A percentile compares a stretch with the other conserved stretches of the same genome.
Evolutionary conservation across 2,888 invertebrate species (phyloP).

Genomic region (Saturnia pavonia): DNA sequence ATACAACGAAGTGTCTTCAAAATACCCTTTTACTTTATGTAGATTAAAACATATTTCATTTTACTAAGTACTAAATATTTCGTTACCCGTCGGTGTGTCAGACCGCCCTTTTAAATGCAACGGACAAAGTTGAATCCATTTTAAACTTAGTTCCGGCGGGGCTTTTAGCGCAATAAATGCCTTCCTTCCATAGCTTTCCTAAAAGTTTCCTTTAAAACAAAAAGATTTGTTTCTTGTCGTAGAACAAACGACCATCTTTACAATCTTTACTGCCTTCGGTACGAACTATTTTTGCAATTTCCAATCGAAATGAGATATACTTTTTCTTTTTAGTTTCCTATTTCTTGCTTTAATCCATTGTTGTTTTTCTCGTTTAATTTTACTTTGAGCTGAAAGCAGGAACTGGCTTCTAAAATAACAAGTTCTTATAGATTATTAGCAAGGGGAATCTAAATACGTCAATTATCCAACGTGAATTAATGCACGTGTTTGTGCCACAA

Average conservation of each 20-base stretch:
- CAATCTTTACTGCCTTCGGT: conserved; percentile 36
- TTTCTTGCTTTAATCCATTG: conserved; percentile 13
- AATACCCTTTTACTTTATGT: background rate
- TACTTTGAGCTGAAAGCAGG: background rate
- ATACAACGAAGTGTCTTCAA: background rate
- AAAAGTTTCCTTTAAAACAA: conserved; percentile 79
- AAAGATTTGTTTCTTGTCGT: conserved; percentile 73
- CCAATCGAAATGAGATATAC: conserved; percentile 41
- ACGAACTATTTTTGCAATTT: conserved; percentile 43
- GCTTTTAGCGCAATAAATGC: conserved; percentile 81
- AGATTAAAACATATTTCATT: background rate
- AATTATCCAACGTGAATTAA: no score
- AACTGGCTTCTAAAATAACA: background rate
- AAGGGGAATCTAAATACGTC: background rate
- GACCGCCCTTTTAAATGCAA: conserved; percentile 64
- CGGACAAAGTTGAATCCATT: conserved; percentile 80
- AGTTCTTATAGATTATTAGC: background rate
- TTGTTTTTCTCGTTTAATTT: conserved; percentile 13
- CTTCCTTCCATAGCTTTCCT: conserved; percentile 79
- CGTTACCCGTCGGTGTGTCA: conserved; percentile 54
- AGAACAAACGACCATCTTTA: conserved; percentile 65
- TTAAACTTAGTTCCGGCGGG: conserved; percentile 76
- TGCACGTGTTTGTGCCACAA: no score
- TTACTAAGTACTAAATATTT: background rate
- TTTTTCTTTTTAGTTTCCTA: conserved; percentile 30